Conservation (phyloP, 2,888 invertebrate genomes). For the Hemaris fuciformis region DNA sequence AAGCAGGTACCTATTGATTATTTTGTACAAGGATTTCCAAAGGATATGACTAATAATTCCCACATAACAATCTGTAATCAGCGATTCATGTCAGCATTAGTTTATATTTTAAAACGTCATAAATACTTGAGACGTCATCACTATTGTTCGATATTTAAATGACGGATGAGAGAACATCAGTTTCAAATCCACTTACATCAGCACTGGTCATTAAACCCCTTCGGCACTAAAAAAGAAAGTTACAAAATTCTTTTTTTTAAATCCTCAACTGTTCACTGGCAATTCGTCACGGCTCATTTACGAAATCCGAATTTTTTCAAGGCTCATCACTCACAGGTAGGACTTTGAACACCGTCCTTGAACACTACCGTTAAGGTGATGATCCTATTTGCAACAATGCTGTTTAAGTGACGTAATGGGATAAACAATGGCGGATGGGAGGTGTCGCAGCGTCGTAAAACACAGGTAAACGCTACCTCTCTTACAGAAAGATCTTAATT, state of each 20-base stretch:
- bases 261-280: background rate
- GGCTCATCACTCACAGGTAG: conserved; percentile 50
- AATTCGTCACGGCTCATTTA: conserved; percentile 6
- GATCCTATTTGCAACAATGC: conserved; percentile 61
- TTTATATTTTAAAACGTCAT: background rate
- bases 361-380: conserved; percentile 66
- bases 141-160: background rate
- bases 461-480: conserved; percentile 75
- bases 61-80: background rate
- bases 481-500: conserved; percentile 67
- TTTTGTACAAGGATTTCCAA: background rate
- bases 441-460: conserved; percentile 60
- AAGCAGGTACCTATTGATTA: background rate
- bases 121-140: background rate
- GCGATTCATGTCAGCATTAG: background rate
- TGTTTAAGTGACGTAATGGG: conserved; percentile 71
- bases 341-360: conserved; percentile 48
- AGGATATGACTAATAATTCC: conserved; percentile 1
- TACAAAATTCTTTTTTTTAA: background rate
- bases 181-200: background rate
- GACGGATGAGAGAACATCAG: background rate
- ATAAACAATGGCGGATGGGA: conserved; percentile 58
- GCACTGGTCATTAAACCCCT: conserved; percentile 7
- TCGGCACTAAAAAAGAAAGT: conserved; percentile 8
- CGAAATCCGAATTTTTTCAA: conserved; percentile 25